Evolutionary conservation across 2,113 vertebrate genomes (phyloP), one percentile per base, ranked within the genome.

Genomic region (Oncorhynchus masou): DNA sequence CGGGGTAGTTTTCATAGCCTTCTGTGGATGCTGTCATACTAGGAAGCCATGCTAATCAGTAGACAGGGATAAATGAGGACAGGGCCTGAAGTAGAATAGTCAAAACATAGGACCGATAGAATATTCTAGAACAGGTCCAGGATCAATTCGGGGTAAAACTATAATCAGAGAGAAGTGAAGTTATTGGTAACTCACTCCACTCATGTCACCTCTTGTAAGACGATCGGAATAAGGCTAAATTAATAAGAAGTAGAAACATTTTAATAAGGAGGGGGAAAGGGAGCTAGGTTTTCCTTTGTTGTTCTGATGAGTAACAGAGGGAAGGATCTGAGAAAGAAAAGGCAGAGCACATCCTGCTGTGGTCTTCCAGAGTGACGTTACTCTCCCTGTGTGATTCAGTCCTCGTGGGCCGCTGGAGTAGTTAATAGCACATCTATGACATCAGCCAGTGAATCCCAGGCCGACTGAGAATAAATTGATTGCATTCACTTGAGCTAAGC

Each of bases 351-450:
- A 54, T 54, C 73, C 22, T 67, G 62, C 71, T 45, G 31, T 62
- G 25, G 51, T 22, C 22, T 9, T 65, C 34, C 64, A 45, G 39
- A 45, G 9, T 74, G 73, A 74, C 39, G 2, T 64, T 54, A 12
- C 19, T 70, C 68, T 64, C 29, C 68, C 68, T 24, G 68, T 11
- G 65, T 69, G 74, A 75, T 24, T 68, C 65, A 57, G 29, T 29
- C 39, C 25, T n/a, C 6, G 51, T 45, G 39, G 39, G 39, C 39
- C 2, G 2, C 39, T 45, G 39, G 9, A 45, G 39, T 45, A 12
- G 39, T 70, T 51, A 20, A 11, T 25, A 9, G 68, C 45, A 45
- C 20, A 24, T 39, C 13, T 48, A 39, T 70, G 68, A 70, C 68
- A 70, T 70, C 45, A 49, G 7, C 60, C 20, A 25, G 51, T 54